Conservation (phyloP, 2,113 vertebrate genomes). For the Cynocephalus volans region DNA sequence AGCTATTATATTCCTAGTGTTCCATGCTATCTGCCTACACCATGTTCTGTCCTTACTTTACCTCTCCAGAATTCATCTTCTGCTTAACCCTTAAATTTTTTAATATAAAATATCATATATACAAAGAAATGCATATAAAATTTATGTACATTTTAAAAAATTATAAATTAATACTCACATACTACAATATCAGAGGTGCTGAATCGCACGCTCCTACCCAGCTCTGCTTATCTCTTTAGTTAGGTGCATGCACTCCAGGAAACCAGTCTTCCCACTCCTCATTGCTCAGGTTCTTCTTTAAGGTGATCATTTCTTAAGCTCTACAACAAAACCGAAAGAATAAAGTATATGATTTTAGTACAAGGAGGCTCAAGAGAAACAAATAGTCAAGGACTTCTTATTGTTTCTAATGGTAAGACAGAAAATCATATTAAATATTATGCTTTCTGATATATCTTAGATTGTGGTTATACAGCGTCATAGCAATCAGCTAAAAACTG, state of each 20-base stretch:
- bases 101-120: neutral
- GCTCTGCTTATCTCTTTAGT: neutral
- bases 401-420: neutral
- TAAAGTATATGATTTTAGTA: neutral
- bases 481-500: neutral
- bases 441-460: neutral
- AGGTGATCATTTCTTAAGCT: neutral
- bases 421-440: conserved; percentile 25
- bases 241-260: neutral
- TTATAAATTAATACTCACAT: neutral
- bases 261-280: neutral
- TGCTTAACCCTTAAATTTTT: neutral
- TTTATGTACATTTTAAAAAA: neutral
- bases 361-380: neutral
- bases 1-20: neutral
- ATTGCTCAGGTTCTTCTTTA: neutral
- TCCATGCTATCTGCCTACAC: neutral
- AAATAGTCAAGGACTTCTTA: neutral
- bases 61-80: neutral
- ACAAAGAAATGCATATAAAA: neutral
- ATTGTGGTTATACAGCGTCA: neutral
- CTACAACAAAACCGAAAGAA: neutral
- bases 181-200: neutral
- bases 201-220: neutral
- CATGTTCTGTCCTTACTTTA: neutral